These are phyloP conservation scores for Enteromius anoplus DNA, from an alignment of 2,797 vertebrate genomes.

Conservation along the genomic window DNA sequence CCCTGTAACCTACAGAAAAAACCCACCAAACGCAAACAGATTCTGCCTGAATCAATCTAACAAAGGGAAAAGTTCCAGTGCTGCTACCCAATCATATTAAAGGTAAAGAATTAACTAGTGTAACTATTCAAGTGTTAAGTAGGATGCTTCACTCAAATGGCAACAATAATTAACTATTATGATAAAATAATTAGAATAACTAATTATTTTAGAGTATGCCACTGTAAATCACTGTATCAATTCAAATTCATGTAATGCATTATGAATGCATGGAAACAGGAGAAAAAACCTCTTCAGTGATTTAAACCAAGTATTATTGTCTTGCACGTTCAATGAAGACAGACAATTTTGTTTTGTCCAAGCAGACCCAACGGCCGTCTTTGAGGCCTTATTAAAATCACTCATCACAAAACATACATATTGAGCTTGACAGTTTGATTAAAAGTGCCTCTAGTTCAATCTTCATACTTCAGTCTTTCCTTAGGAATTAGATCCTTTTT, in stretches of 20 bases:
- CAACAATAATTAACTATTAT: background rate
- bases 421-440: slow-evolving; percentile 46
- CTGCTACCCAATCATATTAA: background rate
- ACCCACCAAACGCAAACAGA: background rate
- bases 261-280: background rate
- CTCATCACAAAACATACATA: slow-evolving; percentile 11
- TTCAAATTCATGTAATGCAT: background rate
- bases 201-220: background rate
- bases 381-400: slow-evolving; percentile 47
- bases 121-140: background rate
- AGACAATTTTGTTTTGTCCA: slow-evolving; percentile 4
- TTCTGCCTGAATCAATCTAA: background rate
- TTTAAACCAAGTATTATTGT: slow-evolving; percentile 7
- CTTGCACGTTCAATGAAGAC: slow-evolving; percentile 9
- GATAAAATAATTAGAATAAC: background rate
- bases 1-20: background rate
- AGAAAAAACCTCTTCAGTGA: background rate
- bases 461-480: slow-evolving; percentile 23
- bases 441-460: slow-evolving; percentile 26
- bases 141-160: background rate
- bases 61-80: background rate
- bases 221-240: background rate
- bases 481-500: slow-evolving; percentile 42
- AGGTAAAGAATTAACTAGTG: background rate
- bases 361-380: background rate